Base-by-base conservation (phyloP, 2,888 invertebrate species). In the Heteromurus nitidus region DNA sequence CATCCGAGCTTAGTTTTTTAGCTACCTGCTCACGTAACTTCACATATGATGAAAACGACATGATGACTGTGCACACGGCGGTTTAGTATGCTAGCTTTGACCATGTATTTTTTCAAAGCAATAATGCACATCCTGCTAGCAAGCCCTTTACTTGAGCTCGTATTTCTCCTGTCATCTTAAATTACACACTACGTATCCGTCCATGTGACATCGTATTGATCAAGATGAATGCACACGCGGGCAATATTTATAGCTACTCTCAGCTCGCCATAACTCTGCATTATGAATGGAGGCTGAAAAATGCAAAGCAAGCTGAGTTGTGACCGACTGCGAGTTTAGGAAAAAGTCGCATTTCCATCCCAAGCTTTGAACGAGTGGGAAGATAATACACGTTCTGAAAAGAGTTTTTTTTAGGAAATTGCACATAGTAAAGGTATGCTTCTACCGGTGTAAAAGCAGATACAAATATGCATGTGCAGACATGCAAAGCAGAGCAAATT, bases 101-200 rank as follows among this genome's bases (percentile, higher is more conserved):
- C 30, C 30, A 28, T 60, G 53, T 64, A 65, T 26, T 47, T 65
- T 65, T 65, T 65, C 74, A 74, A 47, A 69, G n/a, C n/a, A 22
- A 28, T 72, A 70, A 62, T 72, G 62, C 47, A 60, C 72, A 62
- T 47, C 50, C 31, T 20, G 30, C 9, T 36, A 42, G 18, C 53
- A 70, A 24, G 28, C 31, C 16, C 22, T 44, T 24, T n/a, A 5
- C 22, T 50, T 62, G 24, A 22, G 44, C 31, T 31, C 26, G 36
- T 36, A 50, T 65, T 55, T 55, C 18, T 67, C 22, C 53, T 74
- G 64, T 74, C 74, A 65, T 74, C 74, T 74, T 55, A 65, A 65
- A 67, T 74, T 55, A 65, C 36, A 20, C 20, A 42, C 42, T n/a
- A 31, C 31, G 1, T 26, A 24, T 60, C 60, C 31, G 60, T 30